These are phyloP conservation scores for Ptychobarbus kaznakovi DNA, from an alignment of 2,797 vertebrate species.

Conservation along the genomic window DNA sequence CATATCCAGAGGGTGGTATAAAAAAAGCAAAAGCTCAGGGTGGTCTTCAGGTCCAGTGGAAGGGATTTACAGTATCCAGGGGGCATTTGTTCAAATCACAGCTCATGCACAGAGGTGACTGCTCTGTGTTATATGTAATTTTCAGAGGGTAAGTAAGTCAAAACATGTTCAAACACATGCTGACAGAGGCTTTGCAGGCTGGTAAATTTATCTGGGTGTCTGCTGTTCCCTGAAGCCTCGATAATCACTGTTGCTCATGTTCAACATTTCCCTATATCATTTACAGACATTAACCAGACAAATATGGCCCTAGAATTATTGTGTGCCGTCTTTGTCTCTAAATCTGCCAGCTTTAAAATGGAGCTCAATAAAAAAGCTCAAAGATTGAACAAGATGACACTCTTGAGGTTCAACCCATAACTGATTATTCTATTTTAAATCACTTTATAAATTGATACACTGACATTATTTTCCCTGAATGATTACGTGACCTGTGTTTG, in stretches of 20 bases:
- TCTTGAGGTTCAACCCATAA: neutral
- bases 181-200: neutral
- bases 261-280: neutral
- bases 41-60: neutral
- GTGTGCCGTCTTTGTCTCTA: neutral
- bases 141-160: neutral
- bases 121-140: neutral
- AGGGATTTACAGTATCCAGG: neutral
- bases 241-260: constrained; percentile 8
- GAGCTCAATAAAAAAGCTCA: neutral
- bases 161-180: constrained; percentile 11
- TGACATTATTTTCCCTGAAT: constrained; percentile 3
- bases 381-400: neutral
- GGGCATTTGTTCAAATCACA: neutral
- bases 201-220: constrained; percentile 15
- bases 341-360: constrained; percentile 6
- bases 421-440: neutral
- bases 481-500: constrained; percentile 34
- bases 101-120: neutral
- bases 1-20: neutral
- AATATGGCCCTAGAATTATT: neutral
- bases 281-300: neutral
- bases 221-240: neutral
- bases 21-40: neutral
- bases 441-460: neutral